Evolutionary conservation across 2,797 vertebrate species (phyloP), one percentile per base, ranked within the genome.

Genomic region (Hephaestus fuliginosus): DNA sequence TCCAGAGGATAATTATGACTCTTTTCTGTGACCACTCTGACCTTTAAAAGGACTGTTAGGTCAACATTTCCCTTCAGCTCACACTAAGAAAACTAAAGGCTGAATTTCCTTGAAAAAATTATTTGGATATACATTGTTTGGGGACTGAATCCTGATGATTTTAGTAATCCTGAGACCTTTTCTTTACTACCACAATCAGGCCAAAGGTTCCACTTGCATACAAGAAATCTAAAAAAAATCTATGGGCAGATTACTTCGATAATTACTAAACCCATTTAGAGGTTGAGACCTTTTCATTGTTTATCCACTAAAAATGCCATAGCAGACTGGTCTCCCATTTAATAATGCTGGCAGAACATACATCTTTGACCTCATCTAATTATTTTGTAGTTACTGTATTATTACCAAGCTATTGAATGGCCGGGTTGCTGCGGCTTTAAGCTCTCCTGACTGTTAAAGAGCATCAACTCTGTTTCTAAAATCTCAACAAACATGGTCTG

Each of bases 401-500:
- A 74, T 67, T 70, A 74, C 44, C 18, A 13, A 46, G 46, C n/a
- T 55, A 33, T 82, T 66, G 73, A 79, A 70, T 65, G 69, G 28
- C 63, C 36, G 63, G 65, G 46, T 69, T 76, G 51, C 67, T 73
- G 66, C 58, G 52, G 81, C 30, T 84, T 69, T 71, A 72, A 65
- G 73, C 79, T 80, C 83, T 71, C 76, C 61, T 30, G 39, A 76
- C 78, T 73, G 74, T 68, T 83, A 76, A 83, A 85, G 77, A 88
- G 76, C 83, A 85, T 82, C 83, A 83, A 85, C 80, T 81, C 57
- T 74, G 53, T 49, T 76, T 76, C 68, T 55, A 69, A 82, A 78
- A 80, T 88, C 87, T 79, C 76, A 79, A 86, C 78, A 92, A 88
- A 90, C 70, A 86, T 62, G 51, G 60, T 82, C 67, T 83, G 78